These are phyloP conservation scores for Seriola rivoliana DNA, from an alignment of 2,113 vertebrate genomes.

Conservation along the genomic window DNA sequence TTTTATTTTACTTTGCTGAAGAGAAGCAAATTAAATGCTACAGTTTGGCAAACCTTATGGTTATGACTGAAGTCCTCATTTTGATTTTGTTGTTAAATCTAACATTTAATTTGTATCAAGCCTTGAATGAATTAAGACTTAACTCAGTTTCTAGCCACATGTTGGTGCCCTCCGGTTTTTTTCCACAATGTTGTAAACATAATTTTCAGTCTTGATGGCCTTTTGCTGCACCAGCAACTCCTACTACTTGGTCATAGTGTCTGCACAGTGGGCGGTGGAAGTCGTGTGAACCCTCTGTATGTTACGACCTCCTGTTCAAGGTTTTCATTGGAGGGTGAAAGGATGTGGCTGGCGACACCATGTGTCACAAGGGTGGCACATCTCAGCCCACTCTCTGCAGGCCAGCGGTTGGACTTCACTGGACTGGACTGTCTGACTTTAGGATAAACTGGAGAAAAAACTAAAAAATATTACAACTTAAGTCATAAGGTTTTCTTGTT, in stretches of 20 bases:
- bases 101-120: not conserved
- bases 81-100: not conserved
- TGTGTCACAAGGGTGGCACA: not conserved
- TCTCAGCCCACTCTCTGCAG: not conserved
- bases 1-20: not conserved
- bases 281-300: not conserved
- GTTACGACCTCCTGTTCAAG: conserved; percentile 14
- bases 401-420: not conserved
- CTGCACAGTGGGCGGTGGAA: conserved; percentile 29
- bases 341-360: not conserved
- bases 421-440: not conserved
- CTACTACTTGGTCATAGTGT: conserved; percentile 16
- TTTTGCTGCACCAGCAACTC: conserved; percentile 40
- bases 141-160: not conserved
- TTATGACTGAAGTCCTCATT: not conserved
- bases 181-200: not conserved
- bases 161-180: conserved; percentile 12
- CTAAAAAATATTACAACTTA: not conserved
- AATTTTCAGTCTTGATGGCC: conserved; percentile 8
- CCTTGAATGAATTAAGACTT: not conserved
- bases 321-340: conserved; percentile 24
- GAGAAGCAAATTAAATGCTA: no score
- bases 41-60: not conserved
- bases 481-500: not conserved
- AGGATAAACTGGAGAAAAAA: not conserved